These are phyloP conservation scores for Paratrypauchen microcephalus DNA, from an alignment of 2,797 vertebrate genomes.

Conservation along the genomic window DNA sequence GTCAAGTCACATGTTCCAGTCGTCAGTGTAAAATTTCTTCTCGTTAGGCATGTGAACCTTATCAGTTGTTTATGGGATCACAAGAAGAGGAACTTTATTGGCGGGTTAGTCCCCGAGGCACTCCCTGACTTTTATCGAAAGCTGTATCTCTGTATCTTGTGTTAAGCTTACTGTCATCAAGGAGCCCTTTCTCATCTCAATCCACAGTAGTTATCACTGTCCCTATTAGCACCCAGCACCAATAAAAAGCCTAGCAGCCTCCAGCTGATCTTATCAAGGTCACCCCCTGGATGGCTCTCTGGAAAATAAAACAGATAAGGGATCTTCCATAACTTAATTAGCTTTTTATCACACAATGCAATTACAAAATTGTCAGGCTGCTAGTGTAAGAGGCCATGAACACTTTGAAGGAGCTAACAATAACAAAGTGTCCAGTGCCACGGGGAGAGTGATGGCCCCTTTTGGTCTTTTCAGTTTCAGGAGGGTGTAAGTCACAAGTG, in stretches of 20 bases:
- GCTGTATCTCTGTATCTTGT: slow-evolving; percentile 68
- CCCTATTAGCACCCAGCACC: slow-evolving; percentile 64
- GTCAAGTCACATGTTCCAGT: slow-evolving; percentile 65
- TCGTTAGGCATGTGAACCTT: slow-evolving; percentile 67
- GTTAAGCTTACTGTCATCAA: slow-evolving; percentile 74
- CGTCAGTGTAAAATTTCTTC: slow-evolving; percentile 70
- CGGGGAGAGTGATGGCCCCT: slow-evolving; percentile 61
- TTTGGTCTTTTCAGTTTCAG: slow-evolving; percentile 44
- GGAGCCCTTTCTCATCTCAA: slow-evolving; percentile 68
- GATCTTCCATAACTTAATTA: slow-evolving; percentile 85
- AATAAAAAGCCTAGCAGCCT: slow-evolving; percentile 56
- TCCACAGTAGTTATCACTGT: slow-evolving; percentile 71
- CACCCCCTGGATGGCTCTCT: slow-evolving; percentile 67
- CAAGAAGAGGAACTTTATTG: slow-evolving; percentile 63
- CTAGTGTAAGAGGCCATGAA: slow-evolving; percentile 66
- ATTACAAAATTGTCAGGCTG: slow-evolving; percentile 79
- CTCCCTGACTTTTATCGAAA: slow-evolving; percentile 59
- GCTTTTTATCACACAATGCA: slow-evolving; percentile 81
- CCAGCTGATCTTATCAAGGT: slow-evolving; percentile 78
- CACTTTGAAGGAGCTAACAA: slow-evolving; percentile 73
- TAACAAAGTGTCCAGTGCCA: slow-evolving; percentile 71
- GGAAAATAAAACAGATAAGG: slow-evolving; percentile 78
- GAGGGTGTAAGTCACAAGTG: slow-evolving; percentile 58
- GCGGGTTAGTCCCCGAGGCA: slow-evolving; percentile 63
- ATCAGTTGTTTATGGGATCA: slow-evolving; percentile 72